Percentiles rank a stretch among this genome's conserved stretches.
These are phyloP conservation scores for Agrotis segetum DNA, from an alignment of 2,888 invertebrate genomes.

Conservation along the genomic window DNA sequence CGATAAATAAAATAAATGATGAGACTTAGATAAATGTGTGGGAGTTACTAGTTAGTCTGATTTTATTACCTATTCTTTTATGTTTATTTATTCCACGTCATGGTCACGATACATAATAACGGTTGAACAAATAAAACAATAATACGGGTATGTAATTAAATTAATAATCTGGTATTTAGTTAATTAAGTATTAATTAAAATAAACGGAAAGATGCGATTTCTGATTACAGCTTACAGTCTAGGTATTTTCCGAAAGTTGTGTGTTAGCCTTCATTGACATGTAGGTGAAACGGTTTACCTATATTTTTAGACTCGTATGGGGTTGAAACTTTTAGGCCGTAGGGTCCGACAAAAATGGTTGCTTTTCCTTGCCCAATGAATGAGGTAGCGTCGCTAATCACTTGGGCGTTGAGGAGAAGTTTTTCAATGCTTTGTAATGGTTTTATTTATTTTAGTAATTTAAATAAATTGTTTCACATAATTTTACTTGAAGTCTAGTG, in stretches of 20 bases:
- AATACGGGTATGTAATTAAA: slow-evolving; percentile 20
- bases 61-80: slow-evolving; percentile 24
- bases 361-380: too few species aligned
- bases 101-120: neutral
- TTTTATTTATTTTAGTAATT: neutral
- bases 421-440: neutral
- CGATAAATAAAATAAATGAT: neutral
- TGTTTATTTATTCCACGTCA: neutral
- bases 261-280: too few species aligned
- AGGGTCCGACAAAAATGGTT: too few species aligned
- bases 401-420: too few species aligned
- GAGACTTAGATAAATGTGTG: neutral
- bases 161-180: slow-evolving; percentile 12
- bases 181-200: slow-evolving; percentile 25
- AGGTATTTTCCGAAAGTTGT: too few species aligned
- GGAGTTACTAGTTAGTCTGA: neutral
- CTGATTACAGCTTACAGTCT: slow-evolving; percentile 8
- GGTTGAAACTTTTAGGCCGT: too few species aligned
- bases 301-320: too few species aligned
- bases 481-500: neutral
- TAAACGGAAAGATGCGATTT: slow-evolving; percentile 14
- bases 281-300: too few species aligned
- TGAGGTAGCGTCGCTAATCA: too few species aligned
- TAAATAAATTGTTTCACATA: too few species aligned
- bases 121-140: slow-evolving; percentile 4